A percentile compares a stretch with the other conserved stretches of the same genome.
Evolutionary conservation across 2,888 invertebrate genomes (phyloP).

Genomic region (Drosophila suboccidentalis): DNA sequence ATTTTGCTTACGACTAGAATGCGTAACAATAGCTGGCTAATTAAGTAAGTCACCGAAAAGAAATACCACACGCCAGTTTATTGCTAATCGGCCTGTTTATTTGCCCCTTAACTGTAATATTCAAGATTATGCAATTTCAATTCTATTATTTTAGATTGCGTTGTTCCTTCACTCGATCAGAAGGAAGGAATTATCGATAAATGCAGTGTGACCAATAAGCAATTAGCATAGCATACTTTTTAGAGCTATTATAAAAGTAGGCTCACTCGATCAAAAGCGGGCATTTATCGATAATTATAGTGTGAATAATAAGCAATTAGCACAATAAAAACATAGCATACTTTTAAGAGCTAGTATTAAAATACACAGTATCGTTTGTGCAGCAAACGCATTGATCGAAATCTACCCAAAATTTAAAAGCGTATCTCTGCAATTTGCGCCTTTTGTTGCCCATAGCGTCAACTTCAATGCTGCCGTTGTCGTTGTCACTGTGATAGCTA

Average conservation of each 20-base stretch:
- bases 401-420: slow-evolving; percentile 40
- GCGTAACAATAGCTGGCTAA: slow-evolving; percentile 25
- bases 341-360: slow-evolving; percentile 15
- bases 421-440: slow-evolving; percentile 56
- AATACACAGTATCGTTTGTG: slow-evolving; percentile 1
- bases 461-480: slow-evolving; percentile 26
- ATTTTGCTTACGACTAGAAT: slow-evolving; percentile 23
- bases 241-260: background rate
- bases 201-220: background rate
- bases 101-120: slow-evolving; percentile 1
- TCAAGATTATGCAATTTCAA: background rate
- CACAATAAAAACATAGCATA: slow-evolving; percentile 8
- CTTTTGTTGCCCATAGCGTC: slow-evolving; percentile 43
- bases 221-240: slow-evolving; percentile 19
- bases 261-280: background rate
- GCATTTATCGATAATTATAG: background rate
- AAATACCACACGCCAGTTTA: slow-evolving; percentile 9
- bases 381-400: slow-evolving; percentile 34
- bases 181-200: background rate
- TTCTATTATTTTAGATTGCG: too few species aligned
- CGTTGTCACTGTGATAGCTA: slow-evolving; percentile 37
- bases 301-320: background rate
- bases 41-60: slow-evolving; percentile 24
- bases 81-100: background rate
- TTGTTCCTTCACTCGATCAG: background rate